A percentile compares a stretch with the other conserved stretches of the same genome.
These are phyloP conservation scores for Hylaeus anthracinus DNA, from an alignment of 1,140 invertebrate species.

Conservation along the genomic window DNA sequence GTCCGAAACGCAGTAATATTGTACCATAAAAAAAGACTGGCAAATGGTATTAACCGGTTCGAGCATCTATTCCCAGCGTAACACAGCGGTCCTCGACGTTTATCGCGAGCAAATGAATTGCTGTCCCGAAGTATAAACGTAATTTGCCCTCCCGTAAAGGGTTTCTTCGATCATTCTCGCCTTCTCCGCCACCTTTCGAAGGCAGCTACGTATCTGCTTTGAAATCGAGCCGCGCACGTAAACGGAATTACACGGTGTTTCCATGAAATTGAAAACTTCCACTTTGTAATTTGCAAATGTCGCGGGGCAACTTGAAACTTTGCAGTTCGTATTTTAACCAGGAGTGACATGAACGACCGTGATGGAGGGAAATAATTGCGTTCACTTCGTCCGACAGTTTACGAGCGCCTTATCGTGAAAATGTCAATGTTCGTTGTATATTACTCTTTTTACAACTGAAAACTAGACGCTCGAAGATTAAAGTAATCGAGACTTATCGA, in stretches of 20 bases:
- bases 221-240: not conserved
- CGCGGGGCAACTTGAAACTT: not conserved
- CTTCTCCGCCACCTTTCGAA: too few species aligned
- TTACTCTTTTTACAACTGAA: not conserved
- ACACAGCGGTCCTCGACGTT: not conserved
- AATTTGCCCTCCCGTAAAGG: not conserved
- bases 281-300: constrained; percentile 28
- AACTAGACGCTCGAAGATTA: not conserved
- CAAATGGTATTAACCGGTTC: constrained; percentile 36
- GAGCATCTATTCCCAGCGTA: constrained; percentile 2
- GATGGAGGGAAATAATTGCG: constrained; percentile 18
- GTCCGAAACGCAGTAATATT: constrained; percentile 28
- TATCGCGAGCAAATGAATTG: constrained; percentile 9
- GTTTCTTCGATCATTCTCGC: not conserved
- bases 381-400: constrained; percentile 1
- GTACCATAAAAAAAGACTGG: constrained; percentile 32
- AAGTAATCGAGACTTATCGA: not conserved
- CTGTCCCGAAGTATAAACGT: not conserved
- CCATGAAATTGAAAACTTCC: constrained; percentile 20
- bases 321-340: constrained; percentile 22
- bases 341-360: constrained; percentile 5
- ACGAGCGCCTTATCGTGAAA: not conserved
- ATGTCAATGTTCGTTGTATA: not conserved
- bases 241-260: constrained; percentile 12
- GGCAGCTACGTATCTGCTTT: not conserved